Evolutionary conservation across 2,888 invertebrate species (phyloP).

Genomic region (Frankliniella intonsa): DNA sequence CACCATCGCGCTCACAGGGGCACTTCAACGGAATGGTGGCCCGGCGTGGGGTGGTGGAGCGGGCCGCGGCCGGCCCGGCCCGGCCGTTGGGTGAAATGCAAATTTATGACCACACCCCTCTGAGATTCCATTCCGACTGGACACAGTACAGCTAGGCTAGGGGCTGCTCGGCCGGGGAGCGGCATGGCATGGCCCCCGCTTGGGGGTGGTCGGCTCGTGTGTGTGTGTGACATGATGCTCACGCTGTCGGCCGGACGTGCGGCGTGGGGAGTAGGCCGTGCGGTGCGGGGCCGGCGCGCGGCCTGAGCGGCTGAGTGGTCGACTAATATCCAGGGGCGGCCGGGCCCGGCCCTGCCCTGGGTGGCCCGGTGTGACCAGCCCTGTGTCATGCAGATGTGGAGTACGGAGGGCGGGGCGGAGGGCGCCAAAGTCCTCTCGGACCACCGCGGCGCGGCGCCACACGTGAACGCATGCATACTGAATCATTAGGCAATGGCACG

Average conservation of each 20-base stretch:
- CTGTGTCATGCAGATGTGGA: too few relatives aligned
- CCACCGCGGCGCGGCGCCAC: too few relatives aligned
- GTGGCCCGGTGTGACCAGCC: too few relatives aligned
- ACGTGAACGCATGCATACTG: too few relatives aligned
- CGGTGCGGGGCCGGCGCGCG: too few relatives aligned
- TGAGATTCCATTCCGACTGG: not conserved
- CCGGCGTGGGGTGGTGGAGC: not conserved
- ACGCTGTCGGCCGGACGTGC: not conserved
- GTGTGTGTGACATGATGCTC: not conserved
- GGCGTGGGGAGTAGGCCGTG: not conserved
- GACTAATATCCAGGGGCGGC: too few relatives aligned
- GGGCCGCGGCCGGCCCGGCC: not conserved
- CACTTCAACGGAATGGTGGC: not conserved
- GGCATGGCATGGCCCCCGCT: not conserved
- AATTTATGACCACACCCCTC: constrained; percentile 16
- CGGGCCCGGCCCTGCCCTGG: too few relatives aligned
- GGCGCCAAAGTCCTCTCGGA: too few relatives aligned
- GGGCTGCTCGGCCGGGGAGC: not conserved
- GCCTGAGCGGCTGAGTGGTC: too few relatives aligned
- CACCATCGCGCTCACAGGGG: not conserved
- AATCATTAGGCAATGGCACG: too few relatives aligned
- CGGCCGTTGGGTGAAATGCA: not conserved
- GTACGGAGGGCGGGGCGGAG: too few relatives aligned
- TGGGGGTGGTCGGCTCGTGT: not conserved
- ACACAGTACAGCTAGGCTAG: too few relatives aligned